A percentile compares a stretch with the other conserved stretches of the same genome.
These are phyloP conservation scores for Rotaria socialis DNA, from an alignment of 2,888 invertebrate genomes.

Conservation along the genomic window DNA sequence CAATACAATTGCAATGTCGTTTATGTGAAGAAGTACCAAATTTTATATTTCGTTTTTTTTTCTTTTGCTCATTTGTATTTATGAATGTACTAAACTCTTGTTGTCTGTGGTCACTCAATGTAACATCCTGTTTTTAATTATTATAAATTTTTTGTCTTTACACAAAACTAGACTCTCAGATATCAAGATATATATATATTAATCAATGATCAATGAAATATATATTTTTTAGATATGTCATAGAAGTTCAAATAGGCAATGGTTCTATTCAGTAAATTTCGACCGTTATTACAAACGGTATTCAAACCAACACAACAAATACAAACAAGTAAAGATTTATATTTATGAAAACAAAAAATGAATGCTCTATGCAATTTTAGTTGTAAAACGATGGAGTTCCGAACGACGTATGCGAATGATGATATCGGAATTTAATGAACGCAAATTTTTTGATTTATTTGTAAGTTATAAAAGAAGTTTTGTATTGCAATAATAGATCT, in stretches of 20 bases:
- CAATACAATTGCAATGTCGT: too few species aligned
- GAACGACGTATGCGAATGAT: background rate
- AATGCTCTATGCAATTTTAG: background rate
- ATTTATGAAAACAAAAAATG: background rate
- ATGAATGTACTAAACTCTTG: too few species aligned
- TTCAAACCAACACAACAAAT: background rate
- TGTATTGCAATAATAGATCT: too few species aligned
- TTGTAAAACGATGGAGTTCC: constrained; percentile 13
- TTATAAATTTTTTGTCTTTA: background rate
- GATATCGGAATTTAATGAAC: constrained; percentile 33
- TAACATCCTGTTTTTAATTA: background rate
- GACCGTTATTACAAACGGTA: constrained; percentile 31
- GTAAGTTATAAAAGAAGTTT: background rate
- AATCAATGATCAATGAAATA: too few species aligned
- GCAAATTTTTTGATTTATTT: constrained; percentile 10
- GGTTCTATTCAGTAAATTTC: constrained; percentile 32
- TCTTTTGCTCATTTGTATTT: too few species aligned
- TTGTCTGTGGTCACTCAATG: too few species aligned
- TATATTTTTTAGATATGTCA: background rate
- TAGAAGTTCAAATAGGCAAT: background rate
- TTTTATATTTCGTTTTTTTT: too few species aligned
- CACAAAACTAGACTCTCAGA: background rate
- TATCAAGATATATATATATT: background rate
- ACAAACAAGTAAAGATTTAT: background rate
- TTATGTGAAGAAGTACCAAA: too few species aligned